phyloP scores from a whole-genome alignment of 2,888 invertebrate genomes.

The Pyrrhia umbra region DNA sequence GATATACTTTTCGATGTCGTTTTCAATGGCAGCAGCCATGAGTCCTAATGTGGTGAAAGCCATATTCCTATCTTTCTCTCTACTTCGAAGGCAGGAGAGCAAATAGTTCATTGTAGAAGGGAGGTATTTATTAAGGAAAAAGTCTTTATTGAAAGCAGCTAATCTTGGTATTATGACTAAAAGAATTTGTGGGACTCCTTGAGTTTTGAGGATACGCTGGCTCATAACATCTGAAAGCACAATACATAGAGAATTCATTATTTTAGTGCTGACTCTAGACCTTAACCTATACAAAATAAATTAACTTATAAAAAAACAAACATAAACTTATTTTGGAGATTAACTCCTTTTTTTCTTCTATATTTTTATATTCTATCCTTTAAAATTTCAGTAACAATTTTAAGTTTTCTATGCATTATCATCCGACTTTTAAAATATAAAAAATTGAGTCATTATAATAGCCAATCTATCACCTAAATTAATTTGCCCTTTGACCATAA shows the following conservation, averaged over 20 bases:
- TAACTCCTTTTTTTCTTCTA: too few relatives aligned
- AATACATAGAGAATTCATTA: background rate
- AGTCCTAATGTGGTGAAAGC: slow-evolving; percentile 98
- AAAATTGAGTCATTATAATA: slow-evolving; percentile 7
- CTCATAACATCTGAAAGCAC: slow-evolving; percentile 92
- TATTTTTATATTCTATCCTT: too few relatives aligned
- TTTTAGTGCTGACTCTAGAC: background rate
- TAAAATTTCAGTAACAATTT: background rate
- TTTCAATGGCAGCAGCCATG: slow-evolving; percentile 96
- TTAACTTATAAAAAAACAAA: too few relatives aligned
- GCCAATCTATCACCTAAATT: slow-evolving; percentile 4
- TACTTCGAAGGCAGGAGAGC: slow-evolving; percentile 93
- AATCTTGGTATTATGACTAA: slow-evolving; percentile 96
- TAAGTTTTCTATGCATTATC: background rate
- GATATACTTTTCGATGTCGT: slow-evolving; percentile 94
- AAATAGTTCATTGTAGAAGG: slow-evolving; percentile 94
- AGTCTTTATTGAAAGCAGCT: slow-evolving; percentile 97
- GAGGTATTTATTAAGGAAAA: slow-evolving; percentile 94
- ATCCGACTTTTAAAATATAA: background rate
- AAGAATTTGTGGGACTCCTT: slow-evolving; percentile 96
- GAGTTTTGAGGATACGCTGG: slow-evolving; percentile 93
- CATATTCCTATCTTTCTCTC: slow-evolving; percentile 95
- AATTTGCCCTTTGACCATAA: slow-evolving; percentile 29
- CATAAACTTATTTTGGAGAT: too few relatives aligned
- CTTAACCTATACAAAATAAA: too few relatives aligned